Conservation (phyloP, 2,797 vertebrate genomes). For the Atherinosoma microstoma region DNA sequence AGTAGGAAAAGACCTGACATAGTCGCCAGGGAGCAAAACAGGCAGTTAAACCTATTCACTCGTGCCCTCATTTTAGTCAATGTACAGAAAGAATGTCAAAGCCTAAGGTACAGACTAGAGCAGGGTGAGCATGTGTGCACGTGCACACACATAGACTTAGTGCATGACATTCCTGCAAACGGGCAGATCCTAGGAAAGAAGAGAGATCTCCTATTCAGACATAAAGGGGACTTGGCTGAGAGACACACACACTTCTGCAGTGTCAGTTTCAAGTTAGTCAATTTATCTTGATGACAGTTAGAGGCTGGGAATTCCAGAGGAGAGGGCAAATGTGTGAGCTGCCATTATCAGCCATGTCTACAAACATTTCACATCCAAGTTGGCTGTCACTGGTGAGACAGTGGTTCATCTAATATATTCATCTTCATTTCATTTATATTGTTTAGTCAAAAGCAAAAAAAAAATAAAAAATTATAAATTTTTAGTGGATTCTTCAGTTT, state of each 20-base stretch:
- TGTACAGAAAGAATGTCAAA: slow-evolving; percentile 26
- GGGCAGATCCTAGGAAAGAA: slow-evolving; percentile 53
- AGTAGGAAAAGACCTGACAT: slow-evolving; percentile 2
- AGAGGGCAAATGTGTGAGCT: slow-evolving; percentile 39
- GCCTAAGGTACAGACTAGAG: slow-evolving; percentile 10
- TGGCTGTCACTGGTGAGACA: background rate
- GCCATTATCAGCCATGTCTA: slow-evolving; percentile 46
- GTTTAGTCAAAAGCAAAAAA: background rate
- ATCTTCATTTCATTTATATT: background rate
- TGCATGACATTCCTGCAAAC: slow-evolving; percentile 46
- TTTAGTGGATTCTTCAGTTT: background rate
- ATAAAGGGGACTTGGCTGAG: slow-evolving; percentile 52
- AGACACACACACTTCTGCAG: slow-evolving; percentile 41
- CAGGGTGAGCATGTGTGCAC: background rate
- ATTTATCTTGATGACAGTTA: slow-evolving; percentile 65
- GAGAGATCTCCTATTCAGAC: slow-evolving; percentile 61
- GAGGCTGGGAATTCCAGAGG: slow-evolving; percentile 58
- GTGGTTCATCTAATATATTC: slow-evolving; percentile 9
- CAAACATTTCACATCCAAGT: slow-evolving; percentile 33
- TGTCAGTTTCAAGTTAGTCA: slow-evolving; percentile 64
- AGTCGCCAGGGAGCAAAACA: slow-evolving; percentile 15
- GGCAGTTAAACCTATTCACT: slow-evolving; percentile 4
- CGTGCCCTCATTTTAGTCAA: slow-evolving; percentile 29
- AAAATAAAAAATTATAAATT: background rate
- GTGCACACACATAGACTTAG: background rate